Evolutionary conservation across 2,888 invertebrate species (phyloP).

Genomic region (Orthosia gothica): DNA sequence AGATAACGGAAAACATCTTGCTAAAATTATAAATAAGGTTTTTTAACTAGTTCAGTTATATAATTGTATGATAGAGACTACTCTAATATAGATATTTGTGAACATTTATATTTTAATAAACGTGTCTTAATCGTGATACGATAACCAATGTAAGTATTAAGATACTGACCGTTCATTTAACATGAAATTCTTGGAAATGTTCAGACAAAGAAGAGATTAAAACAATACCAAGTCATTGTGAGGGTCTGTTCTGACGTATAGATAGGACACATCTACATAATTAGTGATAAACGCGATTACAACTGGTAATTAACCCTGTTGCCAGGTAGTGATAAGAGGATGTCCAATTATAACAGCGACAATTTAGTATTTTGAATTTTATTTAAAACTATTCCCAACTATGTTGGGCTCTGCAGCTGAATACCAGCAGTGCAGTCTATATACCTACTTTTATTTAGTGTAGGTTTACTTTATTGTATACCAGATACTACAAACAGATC

Average conservation of each 20-base stretch:
- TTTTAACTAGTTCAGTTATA: too few relatives aligned
- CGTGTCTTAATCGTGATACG: not conserved
- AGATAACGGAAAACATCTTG: not conserved
- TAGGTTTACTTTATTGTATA: too few relatives aligned
- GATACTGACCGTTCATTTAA: slow-evolving; percentile 9
- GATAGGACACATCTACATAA: slow-evolving; percentile 59
- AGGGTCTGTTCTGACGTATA: slow-evolving; percentile 44
- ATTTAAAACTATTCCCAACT: not conserved
- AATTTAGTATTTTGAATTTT: not conserved
- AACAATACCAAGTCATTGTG: slow-evolving; percentile 33
- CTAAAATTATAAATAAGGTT: too few relatives aligned
- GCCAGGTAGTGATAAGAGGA: slow-evolving; percentile 49
- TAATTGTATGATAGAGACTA: too few relatives aligned
- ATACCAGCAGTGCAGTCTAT: too few relatives aligned
- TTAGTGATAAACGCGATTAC: slow-evolving; percentile 54
- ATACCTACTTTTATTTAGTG: too few relatives aligned
- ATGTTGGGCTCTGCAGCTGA: too few relatives aligned
- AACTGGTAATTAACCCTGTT: slow-evolving; percentile 55
- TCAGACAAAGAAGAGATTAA: slow-evolving; percentile 41
- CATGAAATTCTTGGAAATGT: slow-evolving; percentile 20
- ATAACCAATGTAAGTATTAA: not conserved
- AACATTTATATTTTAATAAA: not conserved
- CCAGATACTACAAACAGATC: too few relatives aligned
- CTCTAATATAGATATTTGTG: too few relatives aligned
- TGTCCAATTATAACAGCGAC: slow-evolving; percentile 38